Percentiles rank a stretch among this genome's conserved stretches.
Evolutionary conservation across 2,888 invertebrate species (phyloP).

Genomic region (Lepidocyrtoides sp.): DNA sequence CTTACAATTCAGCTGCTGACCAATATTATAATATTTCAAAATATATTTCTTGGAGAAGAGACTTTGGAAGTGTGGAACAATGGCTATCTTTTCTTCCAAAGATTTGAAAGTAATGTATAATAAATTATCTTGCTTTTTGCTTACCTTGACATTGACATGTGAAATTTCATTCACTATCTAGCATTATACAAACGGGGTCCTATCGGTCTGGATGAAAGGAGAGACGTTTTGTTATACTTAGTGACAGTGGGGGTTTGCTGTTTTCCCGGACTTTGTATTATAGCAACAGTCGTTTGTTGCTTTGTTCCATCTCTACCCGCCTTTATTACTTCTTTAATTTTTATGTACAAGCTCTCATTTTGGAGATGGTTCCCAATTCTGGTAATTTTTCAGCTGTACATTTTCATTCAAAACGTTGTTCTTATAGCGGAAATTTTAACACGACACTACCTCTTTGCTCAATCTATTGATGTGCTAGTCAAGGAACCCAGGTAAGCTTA

Average conservation of each 20-base stretch:
- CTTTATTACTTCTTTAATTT: neutral
- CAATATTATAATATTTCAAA: neutral
- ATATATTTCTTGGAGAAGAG: neutral
- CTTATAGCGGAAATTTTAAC: slow-evolving; percentile 35
- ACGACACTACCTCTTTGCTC: neutral
- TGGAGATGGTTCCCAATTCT: slow-evolving; percentile 51
- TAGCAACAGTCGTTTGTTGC: neutral
- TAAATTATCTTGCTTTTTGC: neutral
- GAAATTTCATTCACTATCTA: neutral
- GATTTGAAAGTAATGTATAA: slow-evolving; percentile 46
- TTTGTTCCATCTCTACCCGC: neutral
- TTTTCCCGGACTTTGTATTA: neutral
- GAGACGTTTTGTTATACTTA: neutral
- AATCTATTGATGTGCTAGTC: neutral
- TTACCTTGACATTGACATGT: no score
- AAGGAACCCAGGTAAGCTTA: slow-evolving; percentile 31
- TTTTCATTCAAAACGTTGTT: neutral
- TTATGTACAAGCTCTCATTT: slow-evolving; percentile 28
- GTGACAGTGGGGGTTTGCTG: neutral
- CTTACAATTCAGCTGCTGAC: neutral
- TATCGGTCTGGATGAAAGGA: neutral
- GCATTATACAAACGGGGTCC: neutral
- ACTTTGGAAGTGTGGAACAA: slow-evolving; percentile 29
- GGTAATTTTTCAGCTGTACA: neutral
- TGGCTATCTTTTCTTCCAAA: neutral